phyloP scores from a whole-genome alignment of 2,113 vertebrate species.

The Dryoscopus gambensis region DNA sequence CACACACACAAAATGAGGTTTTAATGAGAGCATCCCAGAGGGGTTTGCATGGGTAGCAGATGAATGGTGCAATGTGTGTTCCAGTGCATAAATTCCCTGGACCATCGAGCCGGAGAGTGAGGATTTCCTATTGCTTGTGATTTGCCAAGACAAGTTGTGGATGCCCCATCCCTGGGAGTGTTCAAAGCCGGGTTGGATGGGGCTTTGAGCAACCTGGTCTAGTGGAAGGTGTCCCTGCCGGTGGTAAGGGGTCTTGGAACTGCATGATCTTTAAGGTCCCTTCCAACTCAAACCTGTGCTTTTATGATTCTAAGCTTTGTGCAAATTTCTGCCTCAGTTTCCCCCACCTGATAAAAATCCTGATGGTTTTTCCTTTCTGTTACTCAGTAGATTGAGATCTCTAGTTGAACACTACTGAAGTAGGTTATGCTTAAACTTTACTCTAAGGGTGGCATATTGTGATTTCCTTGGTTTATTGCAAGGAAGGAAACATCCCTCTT shows the following conservation, averaged over 20 bases:
- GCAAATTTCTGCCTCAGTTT: not conserved
- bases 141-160: not conserved
- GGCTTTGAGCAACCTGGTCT: not conserved
- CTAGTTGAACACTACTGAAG: not conserved
- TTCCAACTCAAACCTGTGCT: not conserved
- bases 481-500: not conserved
- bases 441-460: not conserved
- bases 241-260: accelerated
- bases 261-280: not conserved
- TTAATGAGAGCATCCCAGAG: not conserved
- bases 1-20: not conserved
- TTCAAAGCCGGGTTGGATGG: not conserved
- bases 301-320: not conserved
- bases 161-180: not conserved
- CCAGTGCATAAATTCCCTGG: not conserved
- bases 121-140: not conserved
- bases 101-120: not conserved
- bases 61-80: not conserved
- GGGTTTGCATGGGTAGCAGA: not conserved
- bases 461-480: not conserved
- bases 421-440: not conserved
- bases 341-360: not conserved
- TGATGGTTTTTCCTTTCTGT: not conserved
- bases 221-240: not conserved
- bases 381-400: not conserved